Conservation (phyloP, 37 sponge, comb jelly and placozoan species). For the Dysidea cf. avara region DNA sequence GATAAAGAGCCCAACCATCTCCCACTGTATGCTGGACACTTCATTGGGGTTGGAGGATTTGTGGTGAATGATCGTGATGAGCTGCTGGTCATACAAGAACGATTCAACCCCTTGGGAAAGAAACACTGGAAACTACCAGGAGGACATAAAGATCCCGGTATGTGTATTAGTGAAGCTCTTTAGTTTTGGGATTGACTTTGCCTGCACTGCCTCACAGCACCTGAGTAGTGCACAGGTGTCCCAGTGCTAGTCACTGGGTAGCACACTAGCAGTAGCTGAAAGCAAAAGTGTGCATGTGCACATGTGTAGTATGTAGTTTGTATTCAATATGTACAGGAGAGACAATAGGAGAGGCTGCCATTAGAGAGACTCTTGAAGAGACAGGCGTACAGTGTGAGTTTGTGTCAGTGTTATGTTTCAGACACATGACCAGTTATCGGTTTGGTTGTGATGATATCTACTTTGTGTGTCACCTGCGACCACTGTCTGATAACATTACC, state of each 20-base stretch:
- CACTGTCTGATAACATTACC: slow-evolving; percentile 55
- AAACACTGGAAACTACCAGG: slow-evolving; percentile 86
- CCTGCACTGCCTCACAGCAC: no score
- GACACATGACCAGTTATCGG: slow-evolving; percentile 70
- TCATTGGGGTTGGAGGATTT: slow-evolving; percentile 83
- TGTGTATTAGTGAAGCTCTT: not conserved
- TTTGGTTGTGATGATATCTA: slow-evolving; percentile 74
- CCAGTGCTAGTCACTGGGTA: no score
- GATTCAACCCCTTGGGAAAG: slow-evolving; percentile 5
- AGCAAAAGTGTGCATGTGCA: no score
- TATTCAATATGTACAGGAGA: slow-evolving; percentile 58
- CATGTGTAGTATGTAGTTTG: no score
- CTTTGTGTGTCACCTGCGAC: slow-evolving; percentile 68
- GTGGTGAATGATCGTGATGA: slow-evolving; percentile 81
- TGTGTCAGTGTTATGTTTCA: slow-evolving; percentile 68
- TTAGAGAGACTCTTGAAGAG: slow-evolving; percentile 81
- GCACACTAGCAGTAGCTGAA: no score
- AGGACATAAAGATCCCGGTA: slow-evolving; percentile 72
- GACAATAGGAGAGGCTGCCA: slow-evolving; percentile 58
- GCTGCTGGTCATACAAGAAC: slow-evolving; percentile 75
- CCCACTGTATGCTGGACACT: slow-evolving; percentile 75
- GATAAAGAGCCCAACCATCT: slow-evolving; percentile 57
- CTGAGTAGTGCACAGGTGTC: no score
- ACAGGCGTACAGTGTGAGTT: slow-evolving; percentile 87
- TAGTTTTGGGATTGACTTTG: no score